Base-by-base conservation (phyloP, 2,797 vertebrate species). In the Melanogrammus aeglefinus region DNA sequence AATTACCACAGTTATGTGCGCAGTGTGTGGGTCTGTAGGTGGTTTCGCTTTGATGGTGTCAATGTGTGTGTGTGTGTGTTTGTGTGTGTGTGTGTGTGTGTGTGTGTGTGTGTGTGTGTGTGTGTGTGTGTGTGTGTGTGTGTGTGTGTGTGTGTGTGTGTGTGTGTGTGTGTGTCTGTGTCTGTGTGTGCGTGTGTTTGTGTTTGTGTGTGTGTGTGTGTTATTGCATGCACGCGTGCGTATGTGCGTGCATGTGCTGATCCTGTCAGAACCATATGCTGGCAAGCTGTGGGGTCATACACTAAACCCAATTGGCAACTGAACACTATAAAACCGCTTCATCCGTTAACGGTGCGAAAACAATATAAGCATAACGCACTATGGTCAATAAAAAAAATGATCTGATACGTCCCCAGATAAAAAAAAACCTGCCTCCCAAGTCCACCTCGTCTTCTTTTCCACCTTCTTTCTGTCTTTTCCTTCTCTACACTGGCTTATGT, bases 251-350 rank as follows among this genome's bases (percentile, higher is more conserved):
- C 35, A 29, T 36, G 38, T 29, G 21, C 78, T 78, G 81, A 82
- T 93, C 89, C 94, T 96, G 96, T 97, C 96, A 96, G 90, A 95
- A 90, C 88, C 95, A 94, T 92, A 94, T 96, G 96, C 95, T 92
- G 94, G 93, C 94, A 95, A 96, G 96, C 95, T 96, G 96, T 86
- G 82, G 79, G 77, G 75, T 82, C 84, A 76, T 78, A 77, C 83
- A 80, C 41, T 39, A 70, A 77, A 83, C 78, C 72, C 78, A 80
- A 81, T 78, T 82, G 79, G 78, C 12, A 79, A 73, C 71, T 82
- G 83, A 73, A 77, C 76, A 78, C 57, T 71, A n/a, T 3, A 71
- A 35, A 16, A 75, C 16, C 2, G n/a, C 38, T 41, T 73, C 44
- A 35, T 36, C 13, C 21, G 66, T 72, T 5, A 44, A 38, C 29